Conservation (phyloP, 2,888 invertebrate genomes). For the Lithosia quadra region DNA sequence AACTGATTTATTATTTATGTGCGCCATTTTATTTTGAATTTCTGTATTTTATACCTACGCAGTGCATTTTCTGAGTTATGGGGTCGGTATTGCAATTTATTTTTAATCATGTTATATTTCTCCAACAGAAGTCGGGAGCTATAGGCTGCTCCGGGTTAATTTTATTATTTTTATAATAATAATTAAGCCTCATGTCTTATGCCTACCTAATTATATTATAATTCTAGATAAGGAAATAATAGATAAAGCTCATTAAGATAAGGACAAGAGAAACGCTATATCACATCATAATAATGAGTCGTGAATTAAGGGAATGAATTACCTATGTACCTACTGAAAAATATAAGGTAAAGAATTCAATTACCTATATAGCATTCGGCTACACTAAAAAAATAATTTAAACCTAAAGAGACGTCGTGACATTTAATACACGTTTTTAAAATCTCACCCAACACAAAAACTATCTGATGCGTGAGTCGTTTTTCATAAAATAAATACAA, state of each 20-base stretch:
- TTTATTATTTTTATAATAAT: not conserved
- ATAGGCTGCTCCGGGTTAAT: not conserved
- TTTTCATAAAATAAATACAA: not conserved
- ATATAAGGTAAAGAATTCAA: not conserved
- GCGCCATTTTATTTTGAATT: not conserved
- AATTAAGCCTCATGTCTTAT: not conserved
- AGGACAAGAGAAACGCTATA: not conserved
- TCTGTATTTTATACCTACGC: not conserved
- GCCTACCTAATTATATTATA: no score
- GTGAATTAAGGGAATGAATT: not conserved
- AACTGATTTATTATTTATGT: slow-evolving; percentile 23
- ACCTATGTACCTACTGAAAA: not conserved
- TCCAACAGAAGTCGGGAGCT: not conserved
- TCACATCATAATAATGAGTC: not conserved
- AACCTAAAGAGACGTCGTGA: no score
- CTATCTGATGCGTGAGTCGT: not conserved
- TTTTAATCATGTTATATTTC: not conserved
- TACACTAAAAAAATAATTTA: not conserved
- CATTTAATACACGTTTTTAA: not conserved
- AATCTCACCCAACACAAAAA: not conserved
- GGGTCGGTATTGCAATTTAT: not conserved
- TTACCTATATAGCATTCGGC: not conserved
- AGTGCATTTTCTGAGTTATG: not conserved
- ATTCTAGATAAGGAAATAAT: not conserved
- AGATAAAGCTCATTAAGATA: not conserved